Evolutionary conservation across 2,797 vertebrate genomes (phyloP), one percentile per base, ranked within the genome.

Genomic region (Sternotherus odoratus): DNA sequence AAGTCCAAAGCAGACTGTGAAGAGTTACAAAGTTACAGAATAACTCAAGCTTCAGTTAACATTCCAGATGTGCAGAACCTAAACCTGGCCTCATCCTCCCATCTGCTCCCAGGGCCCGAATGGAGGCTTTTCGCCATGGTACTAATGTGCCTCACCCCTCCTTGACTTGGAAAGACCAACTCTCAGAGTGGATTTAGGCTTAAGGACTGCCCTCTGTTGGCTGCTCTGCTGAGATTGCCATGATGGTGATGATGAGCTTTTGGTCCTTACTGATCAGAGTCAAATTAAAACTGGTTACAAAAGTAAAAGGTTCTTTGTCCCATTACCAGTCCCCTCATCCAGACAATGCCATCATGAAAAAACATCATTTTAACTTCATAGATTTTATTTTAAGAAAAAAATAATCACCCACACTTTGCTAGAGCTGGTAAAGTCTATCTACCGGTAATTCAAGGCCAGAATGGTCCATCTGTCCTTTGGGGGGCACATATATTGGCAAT

Each of bases 31-130:
- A n/a, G n/a, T n/a, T 0, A 2, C 82, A 36, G 8, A 13, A 63
- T 60, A 84, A 83, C 19, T 10, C 79, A 54, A 75, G 72, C 57
- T 77, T 23, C 49, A 46, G 10, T 12, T 26, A 90, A 81, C 86
- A 92, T 60, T 57, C 85, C 86, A 90, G 83, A 17, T 3, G 7
- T 13, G 77, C 43, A 69, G 33, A 30, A 50, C 86, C 91, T 81
- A 90, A 92, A 89, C 77, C n/a, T 81, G 83, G 66, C 85, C 91
- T 85, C 83, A 30, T 90, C 77, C 83, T 86, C 83, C 90, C 81
- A 1, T 54, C 51, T 17, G 51, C 51, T 53, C 66, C 26, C n/a
- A 33, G 53, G 53, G 24, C 23, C 39, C 13, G 13, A 46, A 13
- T 8, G 39, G 19, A 43, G 36, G 39, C 69, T 74, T 17, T 77